Base-by-base conservation (phyloP, 2,888 invertebrate genomes). In the Aleiodes alternator region DNA sequence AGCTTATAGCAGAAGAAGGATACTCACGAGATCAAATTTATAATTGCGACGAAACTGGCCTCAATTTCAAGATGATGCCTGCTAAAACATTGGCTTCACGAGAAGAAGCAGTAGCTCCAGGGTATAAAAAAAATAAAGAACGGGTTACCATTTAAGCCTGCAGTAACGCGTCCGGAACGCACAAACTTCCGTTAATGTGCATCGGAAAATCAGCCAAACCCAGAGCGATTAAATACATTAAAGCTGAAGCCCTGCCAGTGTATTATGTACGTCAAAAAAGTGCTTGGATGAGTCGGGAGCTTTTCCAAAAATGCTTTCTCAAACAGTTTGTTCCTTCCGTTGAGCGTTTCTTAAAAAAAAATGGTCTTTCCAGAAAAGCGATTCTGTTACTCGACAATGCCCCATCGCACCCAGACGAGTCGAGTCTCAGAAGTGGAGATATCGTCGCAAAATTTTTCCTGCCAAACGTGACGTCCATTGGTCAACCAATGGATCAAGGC, bases 401-500 rank as follows among this genome's bases (percentile, higher is more conserved):
- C 64, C 73, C 78, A 71, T 16, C 6, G 6, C 55, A 55, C 59
- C 55, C 75, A 16, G 59, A 72, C 69, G 75, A 11, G 29, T 57
- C 16, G 80, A 79, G 53, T 77, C 78, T 23, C 31, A 31, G 31
- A 31, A 69, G 72, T 48, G 9, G 43, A 8, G 43, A 43, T 43
- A 43, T 43, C 5, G 31, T 43, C 9, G 43, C 9, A 9, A 43
- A 43, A 73, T 72, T 78, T 80, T 72, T 82, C 50, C 79, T 81
- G 70, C 80, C 80, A 12, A 80, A 80, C 55, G 79, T 82, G 3
- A 82, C 82, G 11, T 68, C 76, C 29, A 66, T 81, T 43, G 70
- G 72, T 14, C 79, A 83, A 77, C 80, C 79, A 38, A 80, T 81
- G 80, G 80, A 82, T 75, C 81, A 83, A 73, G 81, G 79, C 7